Conservation (phyloP, 2,797 vertebrate genomes). For the Nyctibius grandis region DNA sequence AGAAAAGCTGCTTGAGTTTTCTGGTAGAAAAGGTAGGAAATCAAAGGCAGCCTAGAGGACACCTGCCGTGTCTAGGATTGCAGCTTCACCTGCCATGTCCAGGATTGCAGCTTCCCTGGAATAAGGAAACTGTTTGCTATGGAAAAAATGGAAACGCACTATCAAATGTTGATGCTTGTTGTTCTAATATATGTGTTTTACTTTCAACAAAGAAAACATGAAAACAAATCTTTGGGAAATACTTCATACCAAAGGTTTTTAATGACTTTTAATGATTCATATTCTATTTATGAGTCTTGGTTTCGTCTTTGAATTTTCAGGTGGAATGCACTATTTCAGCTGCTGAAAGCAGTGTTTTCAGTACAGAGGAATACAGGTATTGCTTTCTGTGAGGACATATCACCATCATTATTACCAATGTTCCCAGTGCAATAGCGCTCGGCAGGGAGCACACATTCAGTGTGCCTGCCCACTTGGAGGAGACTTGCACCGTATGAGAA, state of each 20-base stretch:
- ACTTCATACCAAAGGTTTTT: neutral
- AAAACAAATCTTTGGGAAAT: neutral
- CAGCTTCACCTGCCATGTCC: neutral
- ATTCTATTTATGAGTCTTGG: neutral
- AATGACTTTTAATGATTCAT: neutral
- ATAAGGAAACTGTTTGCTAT: neutral
- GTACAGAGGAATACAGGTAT: neutral
- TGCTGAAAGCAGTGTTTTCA: conserved; percentile 18
- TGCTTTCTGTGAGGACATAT: neutral
- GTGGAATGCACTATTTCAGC: neutral
- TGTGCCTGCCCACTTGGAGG: neutral
- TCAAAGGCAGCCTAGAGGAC: neutral
- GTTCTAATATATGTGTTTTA: neutral
- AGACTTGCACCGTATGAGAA: neutral
- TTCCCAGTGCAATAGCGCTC: neutral
- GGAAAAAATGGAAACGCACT: neutral
- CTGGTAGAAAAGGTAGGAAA: neutral
- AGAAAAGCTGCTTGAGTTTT: neutral
- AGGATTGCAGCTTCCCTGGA: neutral
- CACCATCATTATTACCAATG: neutral
- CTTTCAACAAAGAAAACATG: neutral
- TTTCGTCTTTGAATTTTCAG: neutral
- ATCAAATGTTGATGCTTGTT: neutral
- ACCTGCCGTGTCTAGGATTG: neutral
- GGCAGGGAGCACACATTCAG: neutral